phyloP scores from a whole-genome alignment of 2,113 vertebrate species.

The Seriola aureovittata region DNA sequence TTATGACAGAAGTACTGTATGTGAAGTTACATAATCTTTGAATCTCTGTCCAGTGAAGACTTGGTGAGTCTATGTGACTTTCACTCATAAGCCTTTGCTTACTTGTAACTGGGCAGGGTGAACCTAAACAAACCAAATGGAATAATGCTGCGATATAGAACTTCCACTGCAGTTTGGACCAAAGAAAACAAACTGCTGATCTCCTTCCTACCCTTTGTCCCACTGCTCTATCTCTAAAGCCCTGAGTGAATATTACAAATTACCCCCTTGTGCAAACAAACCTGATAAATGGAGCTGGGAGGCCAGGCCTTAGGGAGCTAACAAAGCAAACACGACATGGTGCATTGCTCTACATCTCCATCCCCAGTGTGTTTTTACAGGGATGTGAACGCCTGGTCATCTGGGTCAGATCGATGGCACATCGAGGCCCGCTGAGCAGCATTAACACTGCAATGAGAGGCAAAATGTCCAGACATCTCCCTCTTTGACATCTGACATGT shows the following conservation, averaged over 20 bases:
- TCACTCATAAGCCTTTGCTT: slow-evolving; percentile 14
- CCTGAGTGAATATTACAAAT: slow-evolving; percentile 74
- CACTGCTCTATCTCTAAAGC: slow-evolving; percentile 59
- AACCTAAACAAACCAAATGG: slow-evolving; percentile 33
- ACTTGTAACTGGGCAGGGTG: background rate
- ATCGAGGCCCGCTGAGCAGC: slow-evolving; percentile 23
- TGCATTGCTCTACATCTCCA: slow-evolving; percentile 53
- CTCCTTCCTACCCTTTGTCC: slow-evolving; percentile 58
- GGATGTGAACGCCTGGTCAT: slow-evolving; percentile 46
- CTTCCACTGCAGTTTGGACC: slow-evolving; percentile 34
- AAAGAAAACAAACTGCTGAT: slow-evolving; percentile 51
- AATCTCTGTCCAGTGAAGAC: background rate
- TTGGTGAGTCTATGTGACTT: background rate
- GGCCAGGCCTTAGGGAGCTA: slow-evolving; percentile 63
- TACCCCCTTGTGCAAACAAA: slow-evolving; percentile 75
- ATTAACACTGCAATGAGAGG: slow-evolving; percentile 28
- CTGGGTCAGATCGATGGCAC: slow-evolving; percentile 62
- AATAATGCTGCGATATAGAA: slow-evolving; percentile 29
- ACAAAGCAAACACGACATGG: slow-evolving; percentile 74
- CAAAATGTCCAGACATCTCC: slow-evolving; percentile 27
- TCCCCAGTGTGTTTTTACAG: slow-evolving; percentile 65
- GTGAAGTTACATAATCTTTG: background rate
- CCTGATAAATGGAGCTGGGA: slow-evolving; percentile 69
- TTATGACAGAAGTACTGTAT: background rate
- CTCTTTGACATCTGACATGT: slow-evolving; percentile 14